phyloP scores from a whole-genome alignment of 2,797 vertebrate genomes.

The Bradypus variegatus region DNA sequence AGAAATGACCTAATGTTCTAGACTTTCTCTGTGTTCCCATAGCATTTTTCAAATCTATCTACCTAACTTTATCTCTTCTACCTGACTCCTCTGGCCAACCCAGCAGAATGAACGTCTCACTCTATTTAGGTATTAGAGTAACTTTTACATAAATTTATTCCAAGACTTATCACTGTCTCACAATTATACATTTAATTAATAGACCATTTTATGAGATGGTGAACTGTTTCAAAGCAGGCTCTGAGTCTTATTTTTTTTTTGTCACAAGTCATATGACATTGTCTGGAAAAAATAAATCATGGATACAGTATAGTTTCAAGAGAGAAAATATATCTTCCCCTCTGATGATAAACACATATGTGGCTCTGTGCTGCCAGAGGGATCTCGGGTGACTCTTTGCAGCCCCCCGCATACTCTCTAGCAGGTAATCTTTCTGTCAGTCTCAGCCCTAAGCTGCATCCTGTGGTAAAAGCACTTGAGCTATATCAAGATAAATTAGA shows the following conservation, averaged over 20 bases:
- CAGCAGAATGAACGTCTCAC: neutral
- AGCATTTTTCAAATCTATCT: neutral
- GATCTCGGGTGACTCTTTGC: neutral
- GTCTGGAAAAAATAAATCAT: neutral
- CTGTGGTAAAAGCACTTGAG: neutral
- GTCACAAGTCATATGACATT: neutral
- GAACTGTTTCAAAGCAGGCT: neutral
- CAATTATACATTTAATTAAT: neutral
- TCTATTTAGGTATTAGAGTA: neutral
- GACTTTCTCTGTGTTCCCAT: neutral
- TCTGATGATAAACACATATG: neutral
- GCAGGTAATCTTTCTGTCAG: neutral
- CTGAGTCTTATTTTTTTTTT: neutral
- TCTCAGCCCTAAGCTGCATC: neutral
- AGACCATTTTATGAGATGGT: neutral
- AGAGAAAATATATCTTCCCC: neutral
- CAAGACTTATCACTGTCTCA: neutral
- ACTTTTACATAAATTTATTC: neutral
- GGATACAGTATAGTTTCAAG: neutral
- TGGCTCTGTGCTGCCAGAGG: neutral
- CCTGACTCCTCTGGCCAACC: neutral
- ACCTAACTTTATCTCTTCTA: neutral
- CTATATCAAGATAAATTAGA: neutral
- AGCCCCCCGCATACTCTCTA: too few relatives aligned
- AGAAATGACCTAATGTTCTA: neutral